phyloP scores from a whole-genome alignment of 1,140 invertebrate species.

The Dermatophagoides farinae region DNA sequence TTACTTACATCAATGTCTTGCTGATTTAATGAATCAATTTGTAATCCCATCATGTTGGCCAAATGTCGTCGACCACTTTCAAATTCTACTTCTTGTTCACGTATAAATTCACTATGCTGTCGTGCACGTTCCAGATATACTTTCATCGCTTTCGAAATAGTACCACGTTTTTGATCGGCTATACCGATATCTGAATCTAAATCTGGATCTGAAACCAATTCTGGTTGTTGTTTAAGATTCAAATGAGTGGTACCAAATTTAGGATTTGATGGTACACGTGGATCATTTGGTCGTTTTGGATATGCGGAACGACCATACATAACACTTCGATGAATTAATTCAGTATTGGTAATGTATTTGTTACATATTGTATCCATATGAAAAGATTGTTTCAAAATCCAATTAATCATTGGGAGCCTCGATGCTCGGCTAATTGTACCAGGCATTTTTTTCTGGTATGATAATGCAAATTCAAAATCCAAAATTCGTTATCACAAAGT shows the following conservation, averaged over 20 bases:
- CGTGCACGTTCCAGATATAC: conserved; percentile 58
- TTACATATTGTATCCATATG: neutral
- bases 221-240: neutral
- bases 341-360: neutral
- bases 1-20: conserved; percentile 55
- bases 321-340: neutral
- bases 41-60: conserved; percentile 93
- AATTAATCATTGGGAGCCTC: too few relatives aligned
- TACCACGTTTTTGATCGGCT: neutral
- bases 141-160: conserved; percentile 45
- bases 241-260: neutral
- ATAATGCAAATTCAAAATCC: too few relatives aligned
- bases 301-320: neutral
- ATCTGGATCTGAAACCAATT: neutral
- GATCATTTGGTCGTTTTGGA: conserved; percentile 7
- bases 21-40: conserved; percentile 66
- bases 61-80: conserved; percentile 79
- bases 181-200: neutral
- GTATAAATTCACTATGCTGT: conserved; percentile 64
- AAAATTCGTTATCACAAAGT: too few relatives aligned
- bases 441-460: too few relatives aligned
- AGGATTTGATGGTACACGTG: conserved; percentile 2
- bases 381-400: neutral
- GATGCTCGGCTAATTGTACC: too few relatives aligned
- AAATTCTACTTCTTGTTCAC: conserved; percentile 54